Evolutionary conservation across 1,140 invertebrate genomes (phyloP).

Genomic region (Neodiprion lecontei): DNA sequence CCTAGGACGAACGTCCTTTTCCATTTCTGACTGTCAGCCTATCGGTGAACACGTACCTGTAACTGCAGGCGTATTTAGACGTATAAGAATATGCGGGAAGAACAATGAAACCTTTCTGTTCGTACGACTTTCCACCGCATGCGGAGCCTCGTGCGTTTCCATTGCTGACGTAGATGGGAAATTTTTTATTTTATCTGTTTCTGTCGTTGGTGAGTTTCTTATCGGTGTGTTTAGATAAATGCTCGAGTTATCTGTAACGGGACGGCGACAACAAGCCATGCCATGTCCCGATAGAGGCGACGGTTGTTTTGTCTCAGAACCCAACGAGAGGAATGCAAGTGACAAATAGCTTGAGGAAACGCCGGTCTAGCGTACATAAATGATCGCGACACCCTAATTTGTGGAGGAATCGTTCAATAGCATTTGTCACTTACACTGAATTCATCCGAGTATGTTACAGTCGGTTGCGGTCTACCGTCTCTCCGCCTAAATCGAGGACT

Average conservation of each 20-base stretch:
- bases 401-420: background rate
- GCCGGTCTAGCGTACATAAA: background rate
- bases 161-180: background rate
- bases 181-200: background rate
- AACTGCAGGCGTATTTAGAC: too few species aligned
- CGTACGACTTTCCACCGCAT: background rate
- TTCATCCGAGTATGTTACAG: background rate
- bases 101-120: too few species aligned
- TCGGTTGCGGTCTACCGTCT: background rate
- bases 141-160: background rate
- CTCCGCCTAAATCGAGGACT: background rate
- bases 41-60: too few species aligned
- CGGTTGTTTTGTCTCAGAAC: background rate
- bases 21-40: too few species aligned
- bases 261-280: background rate
- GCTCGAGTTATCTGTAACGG: background rate
- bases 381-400: background rate
- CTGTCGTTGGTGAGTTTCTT: background rate
- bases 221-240: background rate
- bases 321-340: background rate
- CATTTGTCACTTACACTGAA: background rate
- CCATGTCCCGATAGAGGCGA: background rate
- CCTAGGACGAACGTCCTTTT: too few species aligned
- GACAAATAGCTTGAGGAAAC: background rate
- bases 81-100: too few species aligned